Evolutionary conservation across 2,888 invertebrate species (phyloP).

Genomic region (Lypha dubia): DNA sequence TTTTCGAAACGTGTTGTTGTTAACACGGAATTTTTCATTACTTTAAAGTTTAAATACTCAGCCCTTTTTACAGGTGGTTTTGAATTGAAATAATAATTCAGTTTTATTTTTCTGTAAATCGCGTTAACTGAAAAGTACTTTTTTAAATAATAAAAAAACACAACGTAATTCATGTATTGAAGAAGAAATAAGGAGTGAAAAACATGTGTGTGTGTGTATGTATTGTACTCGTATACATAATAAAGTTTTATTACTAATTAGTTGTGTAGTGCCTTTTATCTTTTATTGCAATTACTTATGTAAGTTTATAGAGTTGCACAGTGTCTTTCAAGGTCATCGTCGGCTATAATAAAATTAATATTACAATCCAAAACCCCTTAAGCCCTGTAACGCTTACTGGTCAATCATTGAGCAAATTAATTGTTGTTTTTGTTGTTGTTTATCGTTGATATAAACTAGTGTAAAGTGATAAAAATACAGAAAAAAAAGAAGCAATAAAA

Average conservation of each 20-base stretch:
- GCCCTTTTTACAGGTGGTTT: slow-evolving; percentile 28
- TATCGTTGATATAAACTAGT: slow-evolving; percentile 6
- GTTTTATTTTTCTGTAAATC: background rate
- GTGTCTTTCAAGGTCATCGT: slow-evolving; percentile 65
- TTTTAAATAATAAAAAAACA: slow-evolving; percentile 3
- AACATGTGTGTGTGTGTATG: background rate
- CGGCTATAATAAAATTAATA: slow-evolving; percentile 21
- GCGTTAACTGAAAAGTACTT: slow-evolving; percentile 18
- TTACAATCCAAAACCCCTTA: slow-evolving; percentile 33
- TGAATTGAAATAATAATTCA: slow-evolving; percentile 34
- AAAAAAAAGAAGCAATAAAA: background rate
- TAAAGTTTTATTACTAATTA: slow-evolving; percentile 4
- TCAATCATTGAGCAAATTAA: slow-evolving; percentile 47
- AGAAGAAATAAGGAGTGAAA: background rate
- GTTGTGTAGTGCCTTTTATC: background rate
- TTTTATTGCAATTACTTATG: slow-evolving; percentile 54
- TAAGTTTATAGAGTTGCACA: slow-evolving; percentile 34
- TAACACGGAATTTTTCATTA: slow-evolving; percentile 34
- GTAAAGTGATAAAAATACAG: background rate
- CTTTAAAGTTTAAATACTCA: background rate
- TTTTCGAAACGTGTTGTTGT: slow-evolving; percentile 26
- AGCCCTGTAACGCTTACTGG: slow-evolving; percentile 46
- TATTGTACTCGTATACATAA: too few relatives aligned
- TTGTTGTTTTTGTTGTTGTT: slow-evolving; percentile 36
- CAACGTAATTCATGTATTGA: slow-evolving; percentile 13